Conservation (phyloP, 2,888 invertebrate species). For the Plagodis pulveraria region DNA sequence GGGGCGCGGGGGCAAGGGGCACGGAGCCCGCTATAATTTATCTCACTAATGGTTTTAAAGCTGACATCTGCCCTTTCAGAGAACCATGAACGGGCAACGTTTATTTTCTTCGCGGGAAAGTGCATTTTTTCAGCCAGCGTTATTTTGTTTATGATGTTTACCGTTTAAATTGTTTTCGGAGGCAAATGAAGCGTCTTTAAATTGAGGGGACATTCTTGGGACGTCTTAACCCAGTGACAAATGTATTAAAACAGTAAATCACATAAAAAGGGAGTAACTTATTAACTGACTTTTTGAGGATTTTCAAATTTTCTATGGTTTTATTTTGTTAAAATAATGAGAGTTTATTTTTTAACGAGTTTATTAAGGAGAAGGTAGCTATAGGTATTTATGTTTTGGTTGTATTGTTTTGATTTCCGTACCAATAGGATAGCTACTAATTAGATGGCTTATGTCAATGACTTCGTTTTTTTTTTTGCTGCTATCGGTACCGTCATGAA, state of each 20-base stretch:
- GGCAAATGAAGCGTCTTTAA: conserved; percentile 27
- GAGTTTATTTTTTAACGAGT: background rate
- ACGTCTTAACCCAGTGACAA: background rate
- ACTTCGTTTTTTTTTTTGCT: too few species aligned
- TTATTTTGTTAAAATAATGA: background rate
- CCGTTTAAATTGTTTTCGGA: conserved; percentile 36
- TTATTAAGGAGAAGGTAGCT: too few species aligned
- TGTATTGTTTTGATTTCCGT: too few species aligned
- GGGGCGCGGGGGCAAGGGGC: conserved; percentile 22
- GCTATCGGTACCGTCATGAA: too few species aligned
- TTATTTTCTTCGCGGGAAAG: conserved; percentile 47
- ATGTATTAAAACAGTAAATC: conserved; percentile 4
- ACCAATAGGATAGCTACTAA: too few species aligned
- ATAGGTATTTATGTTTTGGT: too few species aligned
- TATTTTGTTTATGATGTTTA: conserved; percentile 38
- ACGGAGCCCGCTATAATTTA: conserved; percentile 64
- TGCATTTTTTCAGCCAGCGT: conserved; percentile 41
- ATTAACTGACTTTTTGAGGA: background rate
- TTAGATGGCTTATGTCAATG: too few species aligned
- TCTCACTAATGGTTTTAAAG: conserved; percentile 77
- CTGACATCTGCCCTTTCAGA: conserved; percentile 75
- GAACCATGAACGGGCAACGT: conserved; percentile 47
- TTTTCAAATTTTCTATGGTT: background rate
- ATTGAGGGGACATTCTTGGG: conserved; percentile 11
- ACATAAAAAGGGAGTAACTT: background rate